Base-by-base conservation (phyloP, 2,888 invertebrate species). In the Athripsodes cinereus region DNA sequence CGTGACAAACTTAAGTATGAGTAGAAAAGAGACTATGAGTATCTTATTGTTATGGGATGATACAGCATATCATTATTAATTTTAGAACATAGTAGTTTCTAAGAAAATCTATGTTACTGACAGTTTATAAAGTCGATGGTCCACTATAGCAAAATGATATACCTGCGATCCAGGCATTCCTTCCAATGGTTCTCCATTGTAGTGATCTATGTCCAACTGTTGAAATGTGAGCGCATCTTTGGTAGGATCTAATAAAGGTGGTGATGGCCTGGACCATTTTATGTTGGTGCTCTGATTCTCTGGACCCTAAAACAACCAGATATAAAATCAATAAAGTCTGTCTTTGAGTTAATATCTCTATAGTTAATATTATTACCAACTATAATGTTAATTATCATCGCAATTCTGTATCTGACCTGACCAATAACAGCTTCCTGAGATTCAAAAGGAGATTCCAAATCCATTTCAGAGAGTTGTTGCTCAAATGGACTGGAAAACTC, bases 131-230 rank as follows among this genome's bases (percentile, higher is more conserved):
- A n/a, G n/a, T n/a, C n/a, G n/a, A n/a, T n/a, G n/a, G n/a, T n/a
- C n/a, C n/a, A n/a, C n/a, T n/a, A n/a, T n/a, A n/a, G n/a, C n/a
- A n/a, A n/a, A n/a, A 31, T 46, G 13, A 18, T 13, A 16, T 52
- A 74, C 67, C 68, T 84, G 87, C 26, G 90, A 87, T 1, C 96
- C 96, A 16, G 95, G 94, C 96, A 97, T 96, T 48, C 91, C 92
- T 21, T 81, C 72, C 62, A 92, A 69, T 1, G 90, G 85, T 54
- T 75, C 74, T 1, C 87, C 87, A 69, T 87, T 84, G 69, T 96
- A 96, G 74, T 92, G 87, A 70, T 97, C 97, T 62, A 97, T 82
- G 71, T 97, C 96, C 54, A 98, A 77, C 76, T 97, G 96, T 74
- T 98, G 97, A 73, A 98, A 98, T 35, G 85, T 76, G 34, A 98